Evolutionary conservation across 1,140 invertebrate genomes (phyloP).

Genomic region (Schlechtendalia chinensis): DNA sequence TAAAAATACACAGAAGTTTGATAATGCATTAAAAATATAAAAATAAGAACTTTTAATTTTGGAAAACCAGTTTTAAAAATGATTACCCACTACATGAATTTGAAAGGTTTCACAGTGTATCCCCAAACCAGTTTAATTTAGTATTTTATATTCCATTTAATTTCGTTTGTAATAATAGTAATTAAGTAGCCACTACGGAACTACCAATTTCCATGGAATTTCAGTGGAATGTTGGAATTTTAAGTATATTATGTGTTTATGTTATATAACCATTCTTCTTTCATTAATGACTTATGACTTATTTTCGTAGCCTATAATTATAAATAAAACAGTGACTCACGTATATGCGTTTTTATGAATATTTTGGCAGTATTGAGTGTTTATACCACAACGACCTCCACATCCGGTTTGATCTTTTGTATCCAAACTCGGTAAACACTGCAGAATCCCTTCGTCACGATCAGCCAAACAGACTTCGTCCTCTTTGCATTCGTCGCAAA

Average conservation of each 20-base stretch:
- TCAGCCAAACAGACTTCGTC: conserved; percentile 68
- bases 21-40: neutral
- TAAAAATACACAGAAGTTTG: neutral
- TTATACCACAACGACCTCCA: conserved; percentile 69
- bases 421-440: conserved; percentile 63
- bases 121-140: conserved; percentile 39
- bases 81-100: conserved; percentile 1
- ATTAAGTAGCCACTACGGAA: conserved; percentile 39
- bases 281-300: neutral
- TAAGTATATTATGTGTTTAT: neutral
- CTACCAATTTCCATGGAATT: conserved; percentile 7
- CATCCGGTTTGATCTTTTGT: conserved; percentile 70
- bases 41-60: neutral
- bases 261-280: neutral
- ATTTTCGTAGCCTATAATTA: neutral
- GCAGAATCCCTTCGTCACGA: conserved; percentile 62
- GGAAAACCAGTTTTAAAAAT: conserved; percentile 36
- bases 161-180: conserved; percentile 43
- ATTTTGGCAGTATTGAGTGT: conserved; percentile 70
- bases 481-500: conserved; percentile 58
- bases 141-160: conserved; percentile 40
- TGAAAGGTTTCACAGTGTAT: neutral
- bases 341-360: conserved; percentile 63
- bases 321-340: conserved; percentile 53
- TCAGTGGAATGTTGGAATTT: neutral